These are phyloP conservation scores for Pseudorhiza aurosa DNA, from an alignment of 30 jellyfish, hydroid and myxozoan species.

Conservation along the genomic window DNA sequence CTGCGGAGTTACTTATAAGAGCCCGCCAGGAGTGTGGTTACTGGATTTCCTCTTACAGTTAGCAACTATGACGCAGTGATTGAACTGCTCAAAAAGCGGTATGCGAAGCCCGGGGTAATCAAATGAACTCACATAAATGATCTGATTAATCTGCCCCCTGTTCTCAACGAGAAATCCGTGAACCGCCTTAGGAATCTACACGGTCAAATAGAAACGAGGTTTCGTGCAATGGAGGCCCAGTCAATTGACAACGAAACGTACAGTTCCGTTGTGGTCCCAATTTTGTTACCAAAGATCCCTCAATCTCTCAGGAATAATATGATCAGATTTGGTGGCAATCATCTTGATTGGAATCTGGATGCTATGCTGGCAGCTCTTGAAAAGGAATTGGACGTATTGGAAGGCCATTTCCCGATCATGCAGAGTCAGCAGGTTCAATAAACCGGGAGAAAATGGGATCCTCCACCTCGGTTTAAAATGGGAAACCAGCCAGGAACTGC, in stretches of 20 bases:
- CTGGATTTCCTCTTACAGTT: slow-evolving; percentile 7
- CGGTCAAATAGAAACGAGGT: slow-evolving; percentile 27
- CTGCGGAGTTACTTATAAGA: slow-evolving; percentile 9
- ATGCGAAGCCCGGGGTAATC: slow-evolving; percentile 2
- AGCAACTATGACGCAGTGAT: slow-evolving; percentile 2
- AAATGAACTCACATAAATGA: not conserved
- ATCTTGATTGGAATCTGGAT: slow-evolving; percentile 10
- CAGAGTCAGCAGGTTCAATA: not conserved
- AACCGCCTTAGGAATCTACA: not conserved
- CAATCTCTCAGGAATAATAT: slow-evolving; percentile 1
- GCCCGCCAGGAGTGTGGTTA: slow-evolving; percentile 25
- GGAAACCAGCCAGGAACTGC: not conserved
- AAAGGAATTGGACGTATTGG: slow-evolving; percentile 11
- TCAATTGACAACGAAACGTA: slow-evolving; percentile 1
- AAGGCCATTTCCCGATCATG: slow-evolving; percentile 16
- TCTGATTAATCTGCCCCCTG: slow-evolving; percentile 2
- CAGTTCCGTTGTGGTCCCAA: slow-evolving; percentile 10
- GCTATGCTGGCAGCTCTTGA: slow-evolving; percentile 5
- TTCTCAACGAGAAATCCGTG: slow-evolving; percentile 3
- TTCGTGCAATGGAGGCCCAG: slow-evolving; percentile 48
- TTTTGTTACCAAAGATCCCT: slow-evolving; percentile 23
- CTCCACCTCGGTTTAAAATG: not conserved
- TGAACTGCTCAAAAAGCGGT: not conserved
- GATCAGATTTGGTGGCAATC: slow-evolving; percentile 24
- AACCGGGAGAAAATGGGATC: not conserved